A percentile compares a stretch with the other conserved stretches of the same genome.
Evolutionary conservation across 2,888 invertebrate genomes (phyloP).

Genomic region (Therioaphis trifolii): DNA sequence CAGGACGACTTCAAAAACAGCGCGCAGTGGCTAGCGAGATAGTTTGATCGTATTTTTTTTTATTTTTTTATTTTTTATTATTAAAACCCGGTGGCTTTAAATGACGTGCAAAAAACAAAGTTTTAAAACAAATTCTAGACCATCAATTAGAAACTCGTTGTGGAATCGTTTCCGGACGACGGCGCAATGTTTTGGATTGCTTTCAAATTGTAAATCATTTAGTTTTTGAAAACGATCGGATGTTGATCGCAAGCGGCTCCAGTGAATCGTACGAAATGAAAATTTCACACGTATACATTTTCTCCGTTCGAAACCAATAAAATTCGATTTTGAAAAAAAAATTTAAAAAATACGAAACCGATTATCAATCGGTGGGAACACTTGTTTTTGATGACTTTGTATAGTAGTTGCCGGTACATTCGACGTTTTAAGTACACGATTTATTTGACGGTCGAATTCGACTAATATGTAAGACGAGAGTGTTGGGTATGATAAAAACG

Average conservation of each 20-base stretch:
- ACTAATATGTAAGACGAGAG: no score
- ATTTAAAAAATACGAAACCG: no score
- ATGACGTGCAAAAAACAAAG: not conserved
- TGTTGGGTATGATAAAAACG: no score
- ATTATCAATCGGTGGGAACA: no score
- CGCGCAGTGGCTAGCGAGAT: not conserved
- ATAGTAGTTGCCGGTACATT: no score
- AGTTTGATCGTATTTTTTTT: not conserved
- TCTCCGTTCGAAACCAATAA: no score
- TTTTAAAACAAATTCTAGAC: conserved; percentile 1
- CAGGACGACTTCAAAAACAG: not conserved
- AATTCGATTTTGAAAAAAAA: no score
- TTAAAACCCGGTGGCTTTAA: not conserved
- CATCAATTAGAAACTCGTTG: conserved; percentile 22
- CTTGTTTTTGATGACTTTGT: no score
- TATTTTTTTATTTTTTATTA: no score
- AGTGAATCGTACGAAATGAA: not conserved
- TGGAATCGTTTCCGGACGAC: conserved; percentile 20
- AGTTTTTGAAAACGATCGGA: not conserved
- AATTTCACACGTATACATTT: not conserved
- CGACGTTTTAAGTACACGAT: no score
- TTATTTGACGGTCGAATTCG: no score
- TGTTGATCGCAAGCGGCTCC: not conserved
- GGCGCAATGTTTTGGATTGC: conserved; percentile 26
- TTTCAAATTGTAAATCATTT: conserved; percentile 28